These are phyloP conservation scores for Heterotilapia buettikoferi DNA, from an alignment of 2,113 vertebrate genomes.

Conservation along the genomic window DNA sequence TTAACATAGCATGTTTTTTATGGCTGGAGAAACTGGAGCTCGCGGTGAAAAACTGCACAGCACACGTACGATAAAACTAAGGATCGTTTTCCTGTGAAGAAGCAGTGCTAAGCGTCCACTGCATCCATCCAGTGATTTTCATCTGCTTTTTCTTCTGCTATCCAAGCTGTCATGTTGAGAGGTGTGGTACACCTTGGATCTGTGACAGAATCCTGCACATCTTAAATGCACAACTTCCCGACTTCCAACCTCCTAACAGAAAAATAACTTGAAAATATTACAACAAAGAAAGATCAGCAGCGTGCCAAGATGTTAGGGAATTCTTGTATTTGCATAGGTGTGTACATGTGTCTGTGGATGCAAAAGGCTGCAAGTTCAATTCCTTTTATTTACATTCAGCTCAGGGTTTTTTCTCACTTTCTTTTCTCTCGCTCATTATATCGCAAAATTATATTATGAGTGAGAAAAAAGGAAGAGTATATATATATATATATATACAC, in stretches of 20 bases:
- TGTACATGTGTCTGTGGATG: not conserved
- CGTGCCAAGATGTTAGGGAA: not conserved
- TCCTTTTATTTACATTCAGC: not conserved
- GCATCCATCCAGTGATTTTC: not conserved
- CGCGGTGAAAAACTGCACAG: not conserved
- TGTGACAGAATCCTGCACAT: not conserved
- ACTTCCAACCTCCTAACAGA: not conserved
- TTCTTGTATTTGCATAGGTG: not conserved
- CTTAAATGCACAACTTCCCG: not conserved
- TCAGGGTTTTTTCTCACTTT: not conserved
- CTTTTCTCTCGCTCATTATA: not conserved
- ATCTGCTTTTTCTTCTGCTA: not conserved
- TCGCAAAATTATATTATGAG: not conserved
- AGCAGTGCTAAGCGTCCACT: not conserved
- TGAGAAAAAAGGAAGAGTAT: not conserved
- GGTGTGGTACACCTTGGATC: not conserved
- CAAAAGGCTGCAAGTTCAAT: not conserved
- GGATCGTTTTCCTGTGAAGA: not conserved
- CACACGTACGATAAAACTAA: not conserved
- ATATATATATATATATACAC: not conserved
- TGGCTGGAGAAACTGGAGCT: not conserved
- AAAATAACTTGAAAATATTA: slow-evolving; percentile 18
- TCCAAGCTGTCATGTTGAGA: not conserved
- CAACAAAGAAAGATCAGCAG: not conserved
- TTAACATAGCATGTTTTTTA: not conserved